A percentile compares a stretch with the other conserved stretches of the same genome.
phyloP scores from a whole-genome alignment of 2,113 vertebrate species.

The Pica pica region DNA sequence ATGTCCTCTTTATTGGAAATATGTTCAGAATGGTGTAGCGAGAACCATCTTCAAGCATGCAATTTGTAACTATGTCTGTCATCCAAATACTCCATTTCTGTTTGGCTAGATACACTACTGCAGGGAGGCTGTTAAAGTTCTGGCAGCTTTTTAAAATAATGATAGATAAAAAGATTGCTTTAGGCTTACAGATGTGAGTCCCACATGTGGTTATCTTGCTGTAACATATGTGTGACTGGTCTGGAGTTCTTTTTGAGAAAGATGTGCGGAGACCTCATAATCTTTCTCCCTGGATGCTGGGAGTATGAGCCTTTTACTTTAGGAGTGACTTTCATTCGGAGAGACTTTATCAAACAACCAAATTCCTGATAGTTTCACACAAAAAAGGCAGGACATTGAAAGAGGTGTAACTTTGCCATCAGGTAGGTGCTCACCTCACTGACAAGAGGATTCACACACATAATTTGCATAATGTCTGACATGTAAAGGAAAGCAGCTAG shows the following conservation, averaged over 20 bases:
- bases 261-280: neutral
- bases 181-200: neutral
- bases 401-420: neutral
- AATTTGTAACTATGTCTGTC: neutral
- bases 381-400: neutral
- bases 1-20: neutral
- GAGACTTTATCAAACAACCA: neutral
- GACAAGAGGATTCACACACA: neutral
- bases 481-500: neutral
- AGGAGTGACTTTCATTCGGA: neutral
- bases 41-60: neutral
- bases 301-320: neutral
- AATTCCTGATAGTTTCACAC: neutral
- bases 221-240: neutral
- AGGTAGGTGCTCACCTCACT: neutral
- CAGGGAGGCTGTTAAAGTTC: neutral
- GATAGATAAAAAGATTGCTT: neutral
- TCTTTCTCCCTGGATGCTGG: neutral
- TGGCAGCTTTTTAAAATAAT: neutral
- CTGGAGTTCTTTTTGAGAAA: neutral
- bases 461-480: neutral
- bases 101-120: neutral
- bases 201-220: neutral
- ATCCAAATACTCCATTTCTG: neutral
- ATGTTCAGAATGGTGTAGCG: neutral